A percentile compares a stretch with the other conserved stretches of the same genome.
These are phyloP conservation scores for Drosophila hydei DNA, from an alignment of 1,140 invertebrate species.

Conservation along the genomic window DNA sequence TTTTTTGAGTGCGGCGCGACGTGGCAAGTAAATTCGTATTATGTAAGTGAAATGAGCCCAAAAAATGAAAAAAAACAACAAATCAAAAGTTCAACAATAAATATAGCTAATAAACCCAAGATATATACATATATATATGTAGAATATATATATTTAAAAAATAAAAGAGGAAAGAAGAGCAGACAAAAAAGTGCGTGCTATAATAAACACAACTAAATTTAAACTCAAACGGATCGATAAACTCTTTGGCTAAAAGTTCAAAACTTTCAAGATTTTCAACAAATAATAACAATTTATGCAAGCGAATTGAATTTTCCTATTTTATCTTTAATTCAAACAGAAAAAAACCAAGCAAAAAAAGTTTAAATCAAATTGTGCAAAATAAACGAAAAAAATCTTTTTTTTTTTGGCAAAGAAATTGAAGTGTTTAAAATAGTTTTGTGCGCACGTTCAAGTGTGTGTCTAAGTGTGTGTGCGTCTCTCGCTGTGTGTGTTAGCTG, in stretches of 20 bases:
- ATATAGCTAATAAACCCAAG: conserved; percentile 1
- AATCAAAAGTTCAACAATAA: conserved; percentile 45
- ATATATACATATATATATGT: conserved; percentile 1
- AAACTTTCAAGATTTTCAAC: conserved; percentile 36
- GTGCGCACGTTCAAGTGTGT: conserved; percentile 33
- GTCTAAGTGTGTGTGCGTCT: conserved; percentile 21
- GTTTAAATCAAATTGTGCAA: conserved; percentile 30
- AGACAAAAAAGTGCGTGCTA: conserved; percentile 47
- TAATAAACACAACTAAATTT: conserved; percentile 65
- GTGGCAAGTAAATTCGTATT: conserved; percentile 67
- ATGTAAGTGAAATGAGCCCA: conserved; percentile 58
- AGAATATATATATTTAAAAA: conserved; percentile 23
- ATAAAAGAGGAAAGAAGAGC: conserved; percentile 16
- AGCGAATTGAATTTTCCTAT: conserved; percentile 24
- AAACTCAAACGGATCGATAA: conserved; percentile 25
- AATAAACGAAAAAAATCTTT: conserved; percentile 42
- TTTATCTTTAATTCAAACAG: conserved; percentile 20
- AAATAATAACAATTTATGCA: conserved; percentile 47
- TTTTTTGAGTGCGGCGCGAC: conserved; percentile 71
- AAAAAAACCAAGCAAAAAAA: conserved; percentile 19
- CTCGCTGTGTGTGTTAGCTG: conserved; percentile 18
- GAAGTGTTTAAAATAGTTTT: conserved; percentile 67
- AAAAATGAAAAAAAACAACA: not conserved
- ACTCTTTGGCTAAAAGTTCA: conserved; percentile 49
- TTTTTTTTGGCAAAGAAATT: conserved; percentile 49